Conservation (phyloP, 1,140 invertebrate genomes). For the Pogonomyrmex californicus region DNA sequence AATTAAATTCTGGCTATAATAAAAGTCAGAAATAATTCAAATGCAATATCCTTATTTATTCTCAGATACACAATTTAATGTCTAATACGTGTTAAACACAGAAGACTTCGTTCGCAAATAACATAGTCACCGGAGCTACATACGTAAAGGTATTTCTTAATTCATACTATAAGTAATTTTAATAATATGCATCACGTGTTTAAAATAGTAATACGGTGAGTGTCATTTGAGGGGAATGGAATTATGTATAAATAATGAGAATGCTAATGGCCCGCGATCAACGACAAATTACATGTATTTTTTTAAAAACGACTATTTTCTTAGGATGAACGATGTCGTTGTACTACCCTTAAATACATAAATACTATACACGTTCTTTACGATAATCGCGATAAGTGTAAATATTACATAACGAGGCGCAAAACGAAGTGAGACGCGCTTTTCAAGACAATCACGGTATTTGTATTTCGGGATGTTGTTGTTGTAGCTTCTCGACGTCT, state of each 20-base stretch:
- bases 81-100: neutral
- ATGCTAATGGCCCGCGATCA: neutral
- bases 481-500: constrained; percentile 89
- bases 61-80: constrained; percentile 28
- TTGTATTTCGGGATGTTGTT: constrained; percentile 79
- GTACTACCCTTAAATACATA: constrained; percentile 70
- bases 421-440: neutral
- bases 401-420: constrained; percentile 28
- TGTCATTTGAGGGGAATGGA: constrained; percentile 13
- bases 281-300: constrained; percentile 36
- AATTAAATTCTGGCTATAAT: constrained; percentile 1
- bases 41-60: constrained; percentile 42
- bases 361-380: constrained; percentile 69
- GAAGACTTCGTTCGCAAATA: constrained; percentile 18
- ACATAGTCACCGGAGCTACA: constrained; percentile 9
- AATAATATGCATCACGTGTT: constrained; percentile 24
- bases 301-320: constrained; percentile 53
- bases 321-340: constrained; percentile 23
- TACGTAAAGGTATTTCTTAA: constrained; percentile 39
- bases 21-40: neutral
- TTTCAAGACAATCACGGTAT: constrained; percentile 69
- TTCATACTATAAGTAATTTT: constrained; percentile 33
- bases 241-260: constrained; percentile 45
- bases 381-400: constrained; percentile 28
- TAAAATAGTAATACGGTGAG: constrained; percentile 37